Percentiles rank a stretch among this genome's conserved stretches.
Evolutionary conservation across 1,140 invertebrate genomes (phyloP).

Genomic region (Orchesella cincta): DNA sequence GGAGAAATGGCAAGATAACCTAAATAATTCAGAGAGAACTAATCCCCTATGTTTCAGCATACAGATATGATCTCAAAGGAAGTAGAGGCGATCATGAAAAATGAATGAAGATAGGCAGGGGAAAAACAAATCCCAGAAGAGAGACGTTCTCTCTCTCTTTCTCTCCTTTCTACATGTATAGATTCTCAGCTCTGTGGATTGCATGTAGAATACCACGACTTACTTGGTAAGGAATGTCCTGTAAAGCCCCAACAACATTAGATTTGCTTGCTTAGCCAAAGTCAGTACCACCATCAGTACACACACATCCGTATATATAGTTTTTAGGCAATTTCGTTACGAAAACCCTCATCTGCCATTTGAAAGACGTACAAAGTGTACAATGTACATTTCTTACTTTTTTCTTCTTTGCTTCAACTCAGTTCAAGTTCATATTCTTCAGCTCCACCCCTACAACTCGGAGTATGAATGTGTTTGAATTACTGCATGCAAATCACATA

Average conservation of each 20-base stretch:
- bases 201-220: neutral
- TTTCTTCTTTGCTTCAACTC: neutral
- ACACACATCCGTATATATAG: neutral
- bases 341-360: slow-evolving; percentile 2
- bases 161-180: neutral
- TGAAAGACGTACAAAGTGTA: neutral
- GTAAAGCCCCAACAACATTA: slow-evolving; percentile 26
- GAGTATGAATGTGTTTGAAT: neutral
- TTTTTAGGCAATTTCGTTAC: neutral
- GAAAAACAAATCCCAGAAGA: slow-evolving; percentile 30
- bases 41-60: slow-evolving; percentile 20
- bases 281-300: neutral
- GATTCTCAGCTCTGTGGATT: neutral
- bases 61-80: slow-evolving; percentile 30
- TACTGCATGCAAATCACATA: slow-evolving; percentile 29
- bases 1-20: slow-evolving; percentile 29
- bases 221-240: neutral
- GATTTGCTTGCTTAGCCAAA: neutral
- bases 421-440: neutral
- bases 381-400: neutral
- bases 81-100: slow-evolving; percentile 28
- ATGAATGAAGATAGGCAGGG: slow-evolving; percentile 28
- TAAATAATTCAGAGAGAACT: slow-evolving; percentile 27
- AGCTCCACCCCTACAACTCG: neutral
- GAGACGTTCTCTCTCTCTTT: slow-evolving; percentile 9